These are phyloP conservation scores for Triplophysa tibetana DNA, from an alignment of 2,113 vertebrate genomes.

Conservation along the genomic window DNA sequence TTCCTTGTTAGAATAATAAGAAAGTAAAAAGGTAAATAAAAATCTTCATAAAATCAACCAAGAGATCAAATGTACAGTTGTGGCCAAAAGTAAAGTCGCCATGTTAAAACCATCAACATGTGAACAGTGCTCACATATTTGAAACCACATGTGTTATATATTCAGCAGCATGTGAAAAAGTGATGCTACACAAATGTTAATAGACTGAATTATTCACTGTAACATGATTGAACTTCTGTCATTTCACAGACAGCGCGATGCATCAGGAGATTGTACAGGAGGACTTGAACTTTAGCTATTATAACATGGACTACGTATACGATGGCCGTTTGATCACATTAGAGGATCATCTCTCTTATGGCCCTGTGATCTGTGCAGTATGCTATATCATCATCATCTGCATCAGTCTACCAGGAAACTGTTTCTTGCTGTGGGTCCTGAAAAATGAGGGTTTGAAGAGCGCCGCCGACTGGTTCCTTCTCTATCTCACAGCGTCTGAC, in stretches of 20 bases:
- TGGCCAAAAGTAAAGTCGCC: too few relatives aligned
- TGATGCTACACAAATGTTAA: too few relatives aligned
- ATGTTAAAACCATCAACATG: too few relatives aligned
- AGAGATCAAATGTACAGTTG: too few relatives aligned
- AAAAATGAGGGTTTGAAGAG: constrained; percentile 58
- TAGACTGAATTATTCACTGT: not conserved
- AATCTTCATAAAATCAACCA: too few relatives aligned
- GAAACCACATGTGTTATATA: too few relatives aligned
- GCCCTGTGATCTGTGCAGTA: not conserved
- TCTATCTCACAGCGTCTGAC: constrained; percentile 71
- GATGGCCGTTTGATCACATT: not conserved
- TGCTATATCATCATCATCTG: constrained; percentile 50
- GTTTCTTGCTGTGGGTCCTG: constrained; percentile 53
- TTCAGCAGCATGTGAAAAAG: too few relatives aligned
- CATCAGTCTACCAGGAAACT: constrained; percentile 54
- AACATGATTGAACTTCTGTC: not conserved
- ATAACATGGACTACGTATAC: not conserved
- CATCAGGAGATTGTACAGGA: not conserved
- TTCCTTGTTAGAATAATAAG: too few relatives aligned
- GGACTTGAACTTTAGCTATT: not conserved
- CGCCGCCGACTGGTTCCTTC: constrained; percentile 67
- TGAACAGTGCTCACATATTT: too few relatives aligned
- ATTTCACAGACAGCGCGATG: not conserved
- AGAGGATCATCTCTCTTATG: constrained; percentile 23
- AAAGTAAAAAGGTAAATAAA: too few relatives aligned